Base-by-base conservation (phyloP, 1,140 invertebrate genomes). In the Mactra quadrangularis region DNA sequence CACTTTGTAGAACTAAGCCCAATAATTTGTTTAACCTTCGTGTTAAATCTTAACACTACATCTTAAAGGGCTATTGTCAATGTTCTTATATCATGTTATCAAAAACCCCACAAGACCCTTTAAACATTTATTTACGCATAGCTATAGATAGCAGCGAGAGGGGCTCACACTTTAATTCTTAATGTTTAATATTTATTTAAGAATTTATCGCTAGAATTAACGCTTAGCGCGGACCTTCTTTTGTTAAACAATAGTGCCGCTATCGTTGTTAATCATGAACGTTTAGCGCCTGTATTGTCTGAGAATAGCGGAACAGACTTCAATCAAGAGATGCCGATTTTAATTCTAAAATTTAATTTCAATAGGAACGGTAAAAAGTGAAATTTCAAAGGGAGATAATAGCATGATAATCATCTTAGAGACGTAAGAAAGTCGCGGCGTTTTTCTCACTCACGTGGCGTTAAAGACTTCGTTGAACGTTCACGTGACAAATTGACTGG, bases 21-120 rank as follows among this genome's bases (percentile, higher is more conserved):
- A 76, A 60, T 78, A 78, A 78, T 66, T 55, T 78, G 64, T 78
- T 78, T 68, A 78, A 53, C 62, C 41, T 78, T 78, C 55, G 29
- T 78, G 64, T 68, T 38, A 66, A 29, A 29, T 31, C 60, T 68
- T 78, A 55, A 53, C 76, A 78, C 76, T 35, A 66, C 53, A 52
- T 25, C 64, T 64, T 52, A 41, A 47, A 78, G 19, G n/a, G 19
- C 41, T 13, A 35, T 33, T 27, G 47, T 50, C 45, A 59, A n/a
- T 17, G 31, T 25, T 17, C 60, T 53, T 68, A 66, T 55, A 57
- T 53, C 50, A 47, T 55, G 53, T 53, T 68, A 78, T 68, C 60
- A 45, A 59, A n/a, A 31, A 11, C n/a, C 25, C 11, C 19, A 17
- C 41, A 4, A 57, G 38, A 13, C 47, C 75, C 76, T 78, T 68